A percentile compares a stretch with the other conserved stretches of the same genome.
Evolutionary conservation across 1,140 invertebrate genomes (phyloP).

Genomic region (Cyclargus thomasi): DNA sequence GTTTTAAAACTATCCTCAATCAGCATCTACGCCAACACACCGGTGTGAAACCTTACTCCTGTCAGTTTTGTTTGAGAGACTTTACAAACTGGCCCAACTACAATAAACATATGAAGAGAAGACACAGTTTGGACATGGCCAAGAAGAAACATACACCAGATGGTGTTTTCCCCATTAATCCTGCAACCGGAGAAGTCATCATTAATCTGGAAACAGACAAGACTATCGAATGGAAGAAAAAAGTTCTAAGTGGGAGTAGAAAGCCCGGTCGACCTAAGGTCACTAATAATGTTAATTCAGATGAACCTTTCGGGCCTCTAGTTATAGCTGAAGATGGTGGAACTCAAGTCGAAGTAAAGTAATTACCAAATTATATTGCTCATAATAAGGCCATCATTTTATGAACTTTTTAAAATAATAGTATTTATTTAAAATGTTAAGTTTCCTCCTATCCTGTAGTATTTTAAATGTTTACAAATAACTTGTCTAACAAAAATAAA

Average conservation of each 20-base stretch:
- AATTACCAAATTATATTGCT: no score
- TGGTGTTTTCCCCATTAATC: conserved; percentile 54
- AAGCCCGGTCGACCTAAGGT: conserved; percentile 28
- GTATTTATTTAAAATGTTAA: no score
- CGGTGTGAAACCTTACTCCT: conserved; percentile 78
- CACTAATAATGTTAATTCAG: conserved; percentile 11
- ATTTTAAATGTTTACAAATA: no score
- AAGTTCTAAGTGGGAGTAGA: conserved; percentile 32
- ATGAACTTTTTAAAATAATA: no score
- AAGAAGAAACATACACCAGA: conserved; percentile 56
- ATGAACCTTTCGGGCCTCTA: neutral
- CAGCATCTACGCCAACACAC: conserved; percentile 81
- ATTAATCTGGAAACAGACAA: conserved; percentile 38
- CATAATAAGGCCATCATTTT: no score
- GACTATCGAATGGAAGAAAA: conserved; percentile 52
- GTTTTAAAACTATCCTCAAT: conserved; percentile 81
- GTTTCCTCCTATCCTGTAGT: no score
- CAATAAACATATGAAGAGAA: conserved; percentile 84
- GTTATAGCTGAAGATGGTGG: neutral
- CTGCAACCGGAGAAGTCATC: conserved; percentile 46
- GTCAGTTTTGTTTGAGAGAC: conserved; percentile 78
- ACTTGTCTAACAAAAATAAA: no score
- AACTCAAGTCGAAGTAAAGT: neutral
- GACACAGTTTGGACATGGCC: conserved; percentile 74
- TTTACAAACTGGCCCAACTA: conserved; percentile 86